Percentiles rank a stretch among this genome's conserved stretches.
These are phyloP conservation scores for Muscicapa striata DNA, from an alignment of 2,797 vertebrate genomes.

Conservation along the genomic window DNA sequence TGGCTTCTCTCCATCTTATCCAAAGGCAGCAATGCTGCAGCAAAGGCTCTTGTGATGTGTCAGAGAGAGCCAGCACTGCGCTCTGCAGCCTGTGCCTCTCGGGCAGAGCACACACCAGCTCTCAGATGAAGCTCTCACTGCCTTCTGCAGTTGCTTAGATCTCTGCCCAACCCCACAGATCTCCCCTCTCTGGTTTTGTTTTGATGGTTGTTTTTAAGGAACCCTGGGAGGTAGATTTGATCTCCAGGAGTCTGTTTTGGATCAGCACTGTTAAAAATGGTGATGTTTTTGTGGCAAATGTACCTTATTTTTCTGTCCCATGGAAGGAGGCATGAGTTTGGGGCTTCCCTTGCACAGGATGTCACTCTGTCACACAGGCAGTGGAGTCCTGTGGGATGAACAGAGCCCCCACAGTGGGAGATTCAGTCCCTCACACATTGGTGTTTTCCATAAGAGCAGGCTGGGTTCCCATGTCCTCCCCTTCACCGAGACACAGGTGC, in stretches of 20 bases:
- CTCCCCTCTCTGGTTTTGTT: conserved; percentile 27
- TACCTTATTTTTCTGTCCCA: background rate
- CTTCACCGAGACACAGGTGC: background rate
- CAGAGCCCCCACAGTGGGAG: background rate
- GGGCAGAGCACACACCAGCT: conserved; percentile 27
- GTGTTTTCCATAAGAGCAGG: background rate
- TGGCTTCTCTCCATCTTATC: conserved; percentile 47
- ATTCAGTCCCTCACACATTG: background rate
- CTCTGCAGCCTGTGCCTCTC: conserved; percentile 33
- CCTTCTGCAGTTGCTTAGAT: conserved; percentile 37
- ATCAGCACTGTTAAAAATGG: background rate
- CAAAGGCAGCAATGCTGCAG: conserved; percentile 38
- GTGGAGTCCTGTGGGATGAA: background rate
- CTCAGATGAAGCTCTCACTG: conserved; percentile 16
- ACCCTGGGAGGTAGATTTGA: conserved; percentile 4
- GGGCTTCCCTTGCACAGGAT: background rate
- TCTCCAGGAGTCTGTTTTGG: background rate
- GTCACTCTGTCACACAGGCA: background rate
- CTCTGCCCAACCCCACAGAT: conserved; percentile 1
- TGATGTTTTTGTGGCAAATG: background rate
- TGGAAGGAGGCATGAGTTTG: background rate
- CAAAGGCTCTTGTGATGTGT: conserved; percentile 56
- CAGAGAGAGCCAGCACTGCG: conserved; percentile 31
- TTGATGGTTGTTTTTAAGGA: conserved; percentile 46
- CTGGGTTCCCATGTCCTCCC: background rate